phyloP scores from a whole-genome alignment of 2,888 invertebrate species.

The Caenorhabditis panamensis region DNA sequence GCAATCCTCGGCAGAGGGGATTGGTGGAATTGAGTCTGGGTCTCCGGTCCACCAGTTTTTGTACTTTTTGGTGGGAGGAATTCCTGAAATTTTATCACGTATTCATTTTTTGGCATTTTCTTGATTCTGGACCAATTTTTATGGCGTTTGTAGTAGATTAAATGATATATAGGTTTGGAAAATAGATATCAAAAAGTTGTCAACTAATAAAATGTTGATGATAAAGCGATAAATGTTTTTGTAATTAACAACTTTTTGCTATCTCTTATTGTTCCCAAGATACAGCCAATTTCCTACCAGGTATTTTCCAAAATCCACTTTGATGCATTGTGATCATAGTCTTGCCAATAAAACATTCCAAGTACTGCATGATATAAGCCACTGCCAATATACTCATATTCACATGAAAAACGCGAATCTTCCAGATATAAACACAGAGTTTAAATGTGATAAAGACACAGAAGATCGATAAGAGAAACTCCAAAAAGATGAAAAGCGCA shows the following conservation, averaged over 20 bases:
- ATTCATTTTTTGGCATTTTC: neutral
- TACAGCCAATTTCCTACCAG: constrained; percentile 14
- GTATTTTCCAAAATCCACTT: constrained; percentile 11
- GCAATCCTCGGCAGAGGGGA: neutral
- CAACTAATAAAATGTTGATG: too few relatives aligned
- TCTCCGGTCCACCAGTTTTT: constrained; percentile 30
- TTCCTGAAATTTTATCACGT: constrained; percentile 10
- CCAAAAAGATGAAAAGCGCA: neutral
- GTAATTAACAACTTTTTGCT: neutral
- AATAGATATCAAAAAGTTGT: too few relatives aligned
- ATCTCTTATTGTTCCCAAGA: too few relatives aligned
- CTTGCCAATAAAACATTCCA: constrained; percentile 44
- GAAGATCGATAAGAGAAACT: constrained; percentile 26
- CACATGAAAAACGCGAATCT: constrained; percentile 44
- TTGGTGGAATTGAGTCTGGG: neutral
- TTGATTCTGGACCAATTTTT: too few relatives aligned
- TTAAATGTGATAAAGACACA: constrained; percentile 37
- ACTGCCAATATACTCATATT: constrained; percentile 45
- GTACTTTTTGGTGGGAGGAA: constrained; percentile 13
- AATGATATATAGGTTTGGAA: too few relatives aligned
- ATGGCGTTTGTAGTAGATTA: too few relatives aligned
- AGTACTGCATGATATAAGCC: constrained; percentile 34
- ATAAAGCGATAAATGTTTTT: too few relatives aligned
- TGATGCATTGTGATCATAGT: constrained; percentile 29
- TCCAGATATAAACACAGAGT: constrained; percentile 30